Conservation (phyloP, 1,140 invertebrate genomes). For the Bombus pyrosoma region DNA sequence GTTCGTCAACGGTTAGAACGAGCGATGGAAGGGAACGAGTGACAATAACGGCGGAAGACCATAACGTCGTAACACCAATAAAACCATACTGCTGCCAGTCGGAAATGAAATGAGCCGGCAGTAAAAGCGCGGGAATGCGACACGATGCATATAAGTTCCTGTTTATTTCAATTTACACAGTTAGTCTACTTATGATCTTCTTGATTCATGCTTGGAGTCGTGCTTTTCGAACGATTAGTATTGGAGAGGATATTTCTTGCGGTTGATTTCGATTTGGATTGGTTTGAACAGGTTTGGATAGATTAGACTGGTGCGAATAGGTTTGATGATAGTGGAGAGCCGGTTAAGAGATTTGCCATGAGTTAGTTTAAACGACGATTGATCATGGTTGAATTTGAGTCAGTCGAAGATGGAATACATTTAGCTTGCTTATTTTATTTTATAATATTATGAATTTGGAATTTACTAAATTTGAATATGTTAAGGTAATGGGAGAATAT, state of each 20-base stretch:
- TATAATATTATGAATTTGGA: too few relatives aligned
- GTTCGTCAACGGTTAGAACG: constrained; percentile 15
- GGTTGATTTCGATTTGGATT: not conserved
- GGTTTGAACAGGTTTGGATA: not conserved
- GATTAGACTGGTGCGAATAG: too few relatives aligned
- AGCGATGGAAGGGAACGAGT: constrained; percentile 36
- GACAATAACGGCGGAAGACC: constrained; percentile 76
- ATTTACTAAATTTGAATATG: too few relatives aligned
- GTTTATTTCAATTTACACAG: constrained; percentile 79
- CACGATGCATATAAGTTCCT: constrained; percentile 77
- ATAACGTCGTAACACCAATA: constrained; percentile 76
- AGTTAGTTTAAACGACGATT: too few relatives aligned
- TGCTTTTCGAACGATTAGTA: not conserved
- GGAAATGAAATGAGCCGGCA: constrained; percentile 77
- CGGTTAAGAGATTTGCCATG: too few relatives aligned
- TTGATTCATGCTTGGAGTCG: constrained; percentile 44
- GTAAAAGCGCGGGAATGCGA: constrained; percentile 76
- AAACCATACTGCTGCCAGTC: constrained; percentile 67
- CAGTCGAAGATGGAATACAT: not conserved
- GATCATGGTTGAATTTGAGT: too few relatives aligned
- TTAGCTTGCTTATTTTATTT: too few relatives aligned
- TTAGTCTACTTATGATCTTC: constrained; percentile 37
- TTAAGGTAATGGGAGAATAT: too few relatives aligned
- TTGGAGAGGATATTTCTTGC: not conserved
- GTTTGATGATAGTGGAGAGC: too few relatives aligned